Evolutionary conservation across 1,140 invertebrate species (phyloP).

Genomic region (Euwallacea fornicatus): DNA sequence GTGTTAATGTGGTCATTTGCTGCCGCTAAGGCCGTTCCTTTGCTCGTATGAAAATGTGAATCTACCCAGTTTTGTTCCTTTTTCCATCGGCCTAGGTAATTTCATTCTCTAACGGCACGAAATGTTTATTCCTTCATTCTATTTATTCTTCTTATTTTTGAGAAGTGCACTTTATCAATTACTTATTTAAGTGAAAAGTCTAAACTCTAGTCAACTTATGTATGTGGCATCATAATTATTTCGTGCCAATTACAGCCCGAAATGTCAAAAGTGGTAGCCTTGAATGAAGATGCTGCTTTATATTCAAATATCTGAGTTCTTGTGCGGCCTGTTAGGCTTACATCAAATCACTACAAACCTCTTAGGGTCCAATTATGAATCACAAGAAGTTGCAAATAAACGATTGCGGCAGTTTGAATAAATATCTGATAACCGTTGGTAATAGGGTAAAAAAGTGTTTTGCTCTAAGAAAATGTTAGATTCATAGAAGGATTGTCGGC

Average conservation of each 20-base stretch:
- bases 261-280: too few species aligned
- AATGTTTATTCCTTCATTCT: conserved; percentile 25
- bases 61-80: conserved; percentile 27
- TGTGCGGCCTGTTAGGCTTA: too few species aligned
- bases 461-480: too few species aligned
- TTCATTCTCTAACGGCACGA: conserved; percentile 30
- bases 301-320: too few species aligned
- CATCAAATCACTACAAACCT: too few species aligned
- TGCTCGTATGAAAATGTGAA: conserved; percentile 35
- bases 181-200: too few species aligned
- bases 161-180: background rate
- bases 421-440: background rate
- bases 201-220: too few species aligned
- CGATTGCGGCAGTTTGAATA: background rate
- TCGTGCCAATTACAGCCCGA: too few species aligned
- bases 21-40: conserved; percentile 18
- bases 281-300: too few species aligned
- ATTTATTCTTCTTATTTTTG: conserved; percentile 23
- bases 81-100: conserved; percentile 15
- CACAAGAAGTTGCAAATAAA: background rate
- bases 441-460: background rate
- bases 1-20: conserved; percentile 34
- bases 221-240: too few species aligned
- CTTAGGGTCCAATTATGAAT: too few species aligned
- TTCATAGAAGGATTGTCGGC: too few species aligned